Evolutionary conservation across 2,113 vertebrate genomes (phyloP), one percentile per base, ranked within the genome.

Genomic region (Labeo catla): DNA sequence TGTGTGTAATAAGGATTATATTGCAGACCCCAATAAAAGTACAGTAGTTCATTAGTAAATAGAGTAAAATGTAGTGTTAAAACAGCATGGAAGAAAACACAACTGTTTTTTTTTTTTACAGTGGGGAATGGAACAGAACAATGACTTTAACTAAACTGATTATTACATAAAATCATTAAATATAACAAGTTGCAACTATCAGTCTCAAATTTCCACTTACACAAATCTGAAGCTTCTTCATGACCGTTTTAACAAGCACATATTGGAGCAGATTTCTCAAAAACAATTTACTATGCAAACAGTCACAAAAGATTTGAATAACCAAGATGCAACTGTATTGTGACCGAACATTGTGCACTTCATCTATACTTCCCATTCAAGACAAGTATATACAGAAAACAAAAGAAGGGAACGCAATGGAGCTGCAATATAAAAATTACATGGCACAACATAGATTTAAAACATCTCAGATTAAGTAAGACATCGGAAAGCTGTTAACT

Each of bases 391-490:
- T 80, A 61, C 54, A 88, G 23, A 74, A 47, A 82, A 45, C 59
- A 83, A 49, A 28, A 15, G 45, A 63, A 50, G 3, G 52, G 28
- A 63, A 36, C 49, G 15, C 15, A 15, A n/a, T 8, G 8, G 59
- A 59, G 57, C 21, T 57, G 79, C 23, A 63, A 66, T 47, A 80
- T 61, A 28, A 83, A 86, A 87, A 88, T 21, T 2, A 76, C 87
- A 89, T 86, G 81, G 85, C 87, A 88, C 87, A 88, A 66, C 52
- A 80, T 23, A 74, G n/a, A 84, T 83, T 81, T 88, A 52, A 83
- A 89, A 72, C 50, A 15, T 81, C 76, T 70, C 47, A 2, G 36
- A 19, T 84, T 76, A 70, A 65, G 81, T 81, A 80, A 83, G 76
- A 86, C 86, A 49, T 61, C 4, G 50, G 63, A 84, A 11, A 39